Evolutionary conservation across 2,113 vertebrate genomes (phyloP).

Genomic region (Sphaerodactylus townsendi): DNA sequence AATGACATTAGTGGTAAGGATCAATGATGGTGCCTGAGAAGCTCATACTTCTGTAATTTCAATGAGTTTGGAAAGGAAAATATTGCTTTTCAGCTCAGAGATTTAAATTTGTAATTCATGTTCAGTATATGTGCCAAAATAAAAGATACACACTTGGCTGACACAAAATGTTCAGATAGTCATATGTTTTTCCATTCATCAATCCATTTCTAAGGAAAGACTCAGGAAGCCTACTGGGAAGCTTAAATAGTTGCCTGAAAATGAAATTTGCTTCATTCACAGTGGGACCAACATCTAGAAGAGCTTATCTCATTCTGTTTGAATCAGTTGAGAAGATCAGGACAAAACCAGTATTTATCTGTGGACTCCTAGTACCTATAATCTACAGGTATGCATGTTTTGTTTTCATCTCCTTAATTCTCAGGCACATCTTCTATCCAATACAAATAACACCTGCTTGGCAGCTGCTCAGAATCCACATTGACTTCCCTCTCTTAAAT

Average conservation of each 20-base stretch:
- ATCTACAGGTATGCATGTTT: background rate
- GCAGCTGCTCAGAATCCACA: background rate
- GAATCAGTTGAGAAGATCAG: background rate
- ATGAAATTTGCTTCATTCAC: background rate
- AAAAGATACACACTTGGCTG: background rate
- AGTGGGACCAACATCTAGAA: background rate
- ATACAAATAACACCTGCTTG: constrained; percentile 10
- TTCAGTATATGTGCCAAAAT: background rate
- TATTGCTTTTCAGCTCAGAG: background rate
- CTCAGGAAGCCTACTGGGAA: background rate
- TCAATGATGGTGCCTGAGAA: background rate
- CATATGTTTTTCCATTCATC: background rate
- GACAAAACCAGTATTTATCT: background rate
- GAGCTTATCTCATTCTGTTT: background rate
- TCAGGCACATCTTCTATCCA: background rate
- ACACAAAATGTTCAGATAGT: background rate
- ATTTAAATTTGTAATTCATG: background rate
- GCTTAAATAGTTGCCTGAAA: background rate
- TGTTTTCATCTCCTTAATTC: background rate
- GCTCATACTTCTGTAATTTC: background rate
- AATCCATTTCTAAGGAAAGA: background rate
- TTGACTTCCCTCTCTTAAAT: constrained; percentile 4
- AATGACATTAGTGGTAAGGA: background rate
- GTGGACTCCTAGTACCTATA: background rate
- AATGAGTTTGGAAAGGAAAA: background rate